phyloP scores from a whole-genome alignment of 2,797 vertebrate species.

The Mionectes olivaceus region DNA sequence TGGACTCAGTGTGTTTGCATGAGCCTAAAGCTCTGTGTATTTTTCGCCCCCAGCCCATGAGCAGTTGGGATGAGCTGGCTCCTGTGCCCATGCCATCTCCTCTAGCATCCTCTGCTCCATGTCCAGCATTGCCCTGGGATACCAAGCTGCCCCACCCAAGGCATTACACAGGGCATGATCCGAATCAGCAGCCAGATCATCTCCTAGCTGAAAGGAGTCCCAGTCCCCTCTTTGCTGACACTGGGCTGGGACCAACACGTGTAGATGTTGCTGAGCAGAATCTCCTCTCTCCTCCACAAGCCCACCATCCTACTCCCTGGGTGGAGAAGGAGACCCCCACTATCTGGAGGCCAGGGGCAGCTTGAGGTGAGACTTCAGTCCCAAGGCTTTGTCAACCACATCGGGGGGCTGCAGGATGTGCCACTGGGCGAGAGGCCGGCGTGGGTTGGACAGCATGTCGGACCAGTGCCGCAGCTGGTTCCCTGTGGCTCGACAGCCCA shows the following conservation, averaged over 20 bases:
- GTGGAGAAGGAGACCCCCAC: not conserved
- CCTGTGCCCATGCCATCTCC: accelerated
- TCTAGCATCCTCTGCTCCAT: not conserved
- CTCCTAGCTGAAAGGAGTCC: not conserved
- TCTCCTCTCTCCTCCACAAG: not conserved
- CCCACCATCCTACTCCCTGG: not conserved
- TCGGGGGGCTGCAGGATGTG: slow-evolving; percentile 84
- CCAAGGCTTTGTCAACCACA: slow-evolving; percentile 85
- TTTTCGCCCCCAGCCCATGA: accelerated
- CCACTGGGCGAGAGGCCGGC: slow-evolving; percentile 88
- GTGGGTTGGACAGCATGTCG: slow-evolving; percentile 90
- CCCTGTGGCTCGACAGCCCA: slow-evolving; percentile 86
- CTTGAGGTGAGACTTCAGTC: slow-evolving; percentile 77
- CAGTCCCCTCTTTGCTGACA: not conserved
- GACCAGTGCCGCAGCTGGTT: slow-evolving; percentile 93
- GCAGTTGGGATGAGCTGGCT: not conserved
- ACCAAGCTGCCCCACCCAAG: accelerated
- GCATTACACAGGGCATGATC: not conserved
- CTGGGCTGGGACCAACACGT: not conserved
- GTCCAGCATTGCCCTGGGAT: not conserved
- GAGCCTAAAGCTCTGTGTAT: slow-evolving; percentile 3
- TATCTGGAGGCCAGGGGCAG: slow-evolving; percentile 73
- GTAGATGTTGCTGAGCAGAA: not conserved
- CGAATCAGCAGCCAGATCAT: not conserved
- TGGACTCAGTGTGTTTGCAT: not conserved